A percentile compares a stretch with the other conserved stretches of the same genome.
Conservation (phyloP, 2,888 invertebrate species). For the Hylaea fasciaria region DNA sequence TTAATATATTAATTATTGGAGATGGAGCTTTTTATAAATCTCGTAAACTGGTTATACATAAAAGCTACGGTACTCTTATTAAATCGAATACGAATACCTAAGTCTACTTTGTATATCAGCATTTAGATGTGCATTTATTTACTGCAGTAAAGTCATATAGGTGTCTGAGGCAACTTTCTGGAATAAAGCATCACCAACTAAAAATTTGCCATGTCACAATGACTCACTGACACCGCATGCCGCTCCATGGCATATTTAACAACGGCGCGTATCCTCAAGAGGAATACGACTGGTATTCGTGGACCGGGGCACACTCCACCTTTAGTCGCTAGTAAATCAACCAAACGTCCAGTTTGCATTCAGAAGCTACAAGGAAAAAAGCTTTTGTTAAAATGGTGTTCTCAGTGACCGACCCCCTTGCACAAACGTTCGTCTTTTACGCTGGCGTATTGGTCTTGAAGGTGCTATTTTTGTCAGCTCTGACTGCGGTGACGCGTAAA, state of each 20-base stretch:
- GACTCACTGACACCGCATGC: not conserved
- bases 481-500: constrained; percentile 56
- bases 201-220: not conserved
- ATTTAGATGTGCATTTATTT: too few relatives aligned
- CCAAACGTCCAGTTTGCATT: not conserved
- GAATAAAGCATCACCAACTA: not conserved
- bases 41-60: too few relatives aligned
- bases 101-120: too few relatives aligned
- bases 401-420: constrained; percentile 4
- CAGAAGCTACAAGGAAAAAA: too few relatives aligned
- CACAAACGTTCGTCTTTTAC: constrained; percentile 56
- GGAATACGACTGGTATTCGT: not conserved
- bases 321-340: not conserved
- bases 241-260: not conserved
- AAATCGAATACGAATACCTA: too few relatives aligned
- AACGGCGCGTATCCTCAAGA: too few relatives aligned
- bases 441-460: constrained; percentile 63
- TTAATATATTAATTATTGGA: too few relatives aligned
- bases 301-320: not conserved
- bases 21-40: too few relatives aligned
- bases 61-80: too few relatives aligned
- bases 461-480: constrained; percentile 54
- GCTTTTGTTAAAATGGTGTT: not conserved
- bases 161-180: constrained; percentile 1
- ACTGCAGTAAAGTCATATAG: not conserved